Conservation (phyloP, 92 coral and sea anemone genomes). For the Phenganax marumi region DNA sequence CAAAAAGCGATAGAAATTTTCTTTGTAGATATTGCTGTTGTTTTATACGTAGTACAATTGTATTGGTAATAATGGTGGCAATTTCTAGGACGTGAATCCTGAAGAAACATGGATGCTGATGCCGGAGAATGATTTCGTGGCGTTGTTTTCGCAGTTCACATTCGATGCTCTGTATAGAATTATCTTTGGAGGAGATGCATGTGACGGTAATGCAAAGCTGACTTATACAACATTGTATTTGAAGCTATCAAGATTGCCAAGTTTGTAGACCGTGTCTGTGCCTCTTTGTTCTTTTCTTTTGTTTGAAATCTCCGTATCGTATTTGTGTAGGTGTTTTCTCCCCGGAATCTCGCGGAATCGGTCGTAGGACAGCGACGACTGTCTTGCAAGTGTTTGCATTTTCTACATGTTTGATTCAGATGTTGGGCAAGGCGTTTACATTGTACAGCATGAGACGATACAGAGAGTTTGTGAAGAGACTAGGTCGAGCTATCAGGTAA, state of each 20-base stretch:
- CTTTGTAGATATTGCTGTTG: not conserved
- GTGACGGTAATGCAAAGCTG: conserved; percentile 46
- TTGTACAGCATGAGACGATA: conserved; percentile 81
- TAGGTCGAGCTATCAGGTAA: conserved; percentile 93
- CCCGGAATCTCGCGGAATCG: conserved; percentile 19
- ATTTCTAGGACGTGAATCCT: conserved; percentile 83
- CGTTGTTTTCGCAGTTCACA: conserved; percentile 83
- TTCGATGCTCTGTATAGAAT: conserved; percentile 91
- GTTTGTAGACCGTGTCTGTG: too few species aligned
- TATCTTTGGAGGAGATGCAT: conserved; percentile 76
- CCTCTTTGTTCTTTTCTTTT: not conserved
- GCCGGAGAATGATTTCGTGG: conserved; percentile 83
- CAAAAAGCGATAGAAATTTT: not conserved
- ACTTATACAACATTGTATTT: too few species aligned
- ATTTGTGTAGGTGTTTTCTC: not conserved
- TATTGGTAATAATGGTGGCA: not conserved
- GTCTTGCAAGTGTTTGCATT: conserved; percentile 91
- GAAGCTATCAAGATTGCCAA: too few species aligned
- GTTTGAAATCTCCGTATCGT: not conserved
- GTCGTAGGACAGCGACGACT: conserved; percentile 40
- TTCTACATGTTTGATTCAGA: conserved; percentile 75
- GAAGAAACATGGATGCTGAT: conserved; percentile 88
- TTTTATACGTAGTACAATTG: not conserved
- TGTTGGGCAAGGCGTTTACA: conserved; percentile 81
- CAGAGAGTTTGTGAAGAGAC: conserved; percentile 91